Base-by-base conservation (phyloP, 35 echinoderm and acorn worm genomes). In the Anneissia japonica region DNA sequence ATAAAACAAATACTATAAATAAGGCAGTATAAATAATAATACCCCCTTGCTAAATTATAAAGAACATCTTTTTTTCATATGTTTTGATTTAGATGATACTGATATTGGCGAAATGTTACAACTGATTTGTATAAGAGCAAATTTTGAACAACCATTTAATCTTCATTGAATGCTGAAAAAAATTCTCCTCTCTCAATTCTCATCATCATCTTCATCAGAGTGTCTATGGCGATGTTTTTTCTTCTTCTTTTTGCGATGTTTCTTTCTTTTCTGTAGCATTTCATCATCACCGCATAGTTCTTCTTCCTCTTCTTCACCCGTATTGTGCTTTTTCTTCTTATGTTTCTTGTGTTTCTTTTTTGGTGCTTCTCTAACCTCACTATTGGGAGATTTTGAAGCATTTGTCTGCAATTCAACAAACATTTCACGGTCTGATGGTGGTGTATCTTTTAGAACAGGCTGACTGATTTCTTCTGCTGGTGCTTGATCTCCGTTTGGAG, bases 251-350 rank as follows among this genome's bases (percentile, higher is more conserved):
- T 36, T 81, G 1, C n/a, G n/a, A 81, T 81, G 36, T 40, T 81
- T 30, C 38, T 38, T 40, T 81, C 79, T 38, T 81, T 81, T 81
- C 13, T 45, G 40, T 64, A n/a, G n/a, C n/a, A n/a, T n/a, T n/a
- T 30, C 79, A 39, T 39, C 38, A 9, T 81, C 9, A 28, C 9
- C 29, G 26, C 33, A 29, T 76, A 29, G 23, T 11, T 39, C 51
- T 23, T 1, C 26, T 6, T 64, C 51, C 10, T 26, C 26, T 26
- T 64, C 36, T 14, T 40, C 36, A 38, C 30, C 79, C 3, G n/a
- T 30, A 7, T 81, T 64, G 51, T 64, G 51, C 51, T 64, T n/a
- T n/a, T n/a, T 9, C 11, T n/a, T 64, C 26, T 64, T 64, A 23
- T 64, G 51, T 64, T 64, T 64, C 51, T n/a, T n/a, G n/a, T 64